phyloP scores from a whole-genome alignment of 2,797 vertebrate genomes.

The Hybognathus amarus region DNA sequence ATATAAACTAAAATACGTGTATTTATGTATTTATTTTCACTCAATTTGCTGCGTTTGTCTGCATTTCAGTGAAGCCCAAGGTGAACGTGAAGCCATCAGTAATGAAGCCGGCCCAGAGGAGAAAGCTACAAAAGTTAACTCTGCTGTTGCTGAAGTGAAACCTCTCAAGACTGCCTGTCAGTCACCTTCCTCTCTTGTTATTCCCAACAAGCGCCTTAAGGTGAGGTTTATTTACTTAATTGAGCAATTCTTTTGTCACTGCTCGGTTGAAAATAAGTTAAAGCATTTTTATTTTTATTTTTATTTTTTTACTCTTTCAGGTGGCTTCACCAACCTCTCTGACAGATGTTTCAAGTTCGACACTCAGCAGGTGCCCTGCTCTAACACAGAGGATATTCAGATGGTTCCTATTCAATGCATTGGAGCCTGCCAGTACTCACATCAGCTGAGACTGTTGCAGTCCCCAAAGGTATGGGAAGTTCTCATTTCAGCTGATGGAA shows the following conservation, averaged over 20 bases:
- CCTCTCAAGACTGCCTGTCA: conserved; percentile 78
- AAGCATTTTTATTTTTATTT: no score
- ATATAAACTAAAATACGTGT: neutral
- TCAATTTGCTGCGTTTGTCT: neutral
- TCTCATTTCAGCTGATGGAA: neutral
- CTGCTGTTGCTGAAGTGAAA: conserved; percentile 88
- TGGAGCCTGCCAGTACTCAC: conserved; percentile 35
- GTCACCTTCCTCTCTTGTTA: conserved; percentile 15
- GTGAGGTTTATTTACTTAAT: conserved; percentile 63
- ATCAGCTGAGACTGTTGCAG: neutral
- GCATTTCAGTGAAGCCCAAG: conserved; percentile 84
- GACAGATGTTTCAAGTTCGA: conserved; percentile 16
- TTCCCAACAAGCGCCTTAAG: conserved; percentile 56
- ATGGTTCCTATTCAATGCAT: neutral
- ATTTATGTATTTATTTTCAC: neutral
- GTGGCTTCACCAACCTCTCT: neutral
- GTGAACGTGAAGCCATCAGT: conserved; percentile 87
- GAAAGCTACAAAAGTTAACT: conserved; percentile 72
- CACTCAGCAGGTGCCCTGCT: conserved; percentile 15
- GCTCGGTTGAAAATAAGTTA: neutral
- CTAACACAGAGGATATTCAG: conserved; percentile 12
- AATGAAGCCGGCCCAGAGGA: conserved; percentile 81
- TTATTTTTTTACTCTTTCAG: neutral
- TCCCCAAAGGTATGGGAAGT: conserved; percentile 31
- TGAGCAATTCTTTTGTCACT: neutral